These are phyloP conservation scores for Parapristionchus giblindavisi DNA, from an alignment of 2,888 invertebrate genomes.

Conservation along the genomic window DNA sequence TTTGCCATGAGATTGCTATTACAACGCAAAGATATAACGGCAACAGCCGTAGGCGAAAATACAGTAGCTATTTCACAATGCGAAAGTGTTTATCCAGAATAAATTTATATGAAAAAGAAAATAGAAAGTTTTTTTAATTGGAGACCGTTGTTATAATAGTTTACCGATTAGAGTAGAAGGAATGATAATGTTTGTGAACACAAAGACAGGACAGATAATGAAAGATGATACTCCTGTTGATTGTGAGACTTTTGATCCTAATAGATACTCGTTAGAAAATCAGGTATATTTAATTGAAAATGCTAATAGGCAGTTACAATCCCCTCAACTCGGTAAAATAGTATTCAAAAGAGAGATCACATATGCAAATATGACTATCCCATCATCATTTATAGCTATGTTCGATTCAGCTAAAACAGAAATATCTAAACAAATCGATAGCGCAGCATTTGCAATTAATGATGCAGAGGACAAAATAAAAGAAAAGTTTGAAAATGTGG, in stretches of 20 bases:
- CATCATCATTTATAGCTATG: background rate
- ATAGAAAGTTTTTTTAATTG: too few relatives aligned
- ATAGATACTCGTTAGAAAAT: background rate
- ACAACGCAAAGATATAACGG: background rate
- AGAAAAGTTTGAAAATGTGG: too few relatives aligned
- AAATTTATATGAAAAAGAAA: background rate
- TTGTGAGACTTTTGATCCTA: background rate
- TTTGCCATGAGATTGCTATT: background rate
- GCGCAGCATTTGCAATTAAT: too few relatives aligned
- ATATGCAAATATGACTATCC: background rate
- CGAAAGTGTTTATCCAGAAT: background rate
- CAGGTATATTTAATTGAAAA: background rate
- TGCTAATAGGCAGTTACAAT: background rate
- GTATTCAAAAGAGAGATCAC: background rate
- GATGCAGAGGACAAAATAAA: background rate
- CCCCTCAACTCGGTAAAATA: background rate
- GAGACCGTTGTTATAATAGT: too few relatives aligned
- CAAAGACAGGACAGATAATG: constrained; percentile 2
- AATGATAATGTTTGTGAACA: background rate
- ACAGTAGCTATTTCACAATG: background rate
- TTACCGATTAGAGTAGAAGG: background rate
- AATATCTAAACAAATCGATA: background rate
- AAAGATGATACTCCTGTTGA: background rate
- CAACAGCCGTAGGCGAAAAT: background rate
- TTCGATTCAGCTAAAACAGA: background rate